Evolutionary conservation across 2,888 invertebrate species (phyloP), one percentile per base, ranked within the genome.

Genomic region (Leucophenga maculata): DNA sequence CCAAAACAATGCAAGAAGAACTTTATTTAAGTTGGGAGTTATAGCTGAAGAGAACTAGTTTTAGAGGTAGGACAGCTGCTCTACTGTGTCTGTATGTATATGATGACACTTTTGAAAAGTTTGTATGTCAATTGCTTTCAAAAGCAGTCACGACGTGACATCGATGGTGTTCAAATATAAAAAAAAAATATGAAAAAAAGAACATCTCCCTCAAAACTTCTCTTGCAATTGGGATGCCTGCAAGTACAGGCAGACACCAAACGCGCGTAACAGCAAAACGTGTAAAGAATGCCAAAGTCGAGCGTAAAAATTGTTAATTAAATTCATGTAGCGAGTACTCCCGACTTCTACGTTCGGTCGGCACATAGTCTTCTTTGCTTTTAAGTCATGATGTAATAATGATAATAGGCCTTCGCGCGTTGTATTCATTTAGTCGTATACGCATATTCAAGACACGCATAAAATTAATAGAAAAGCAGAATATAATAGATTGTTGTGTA

Each of bases 21-120:
- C 67, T 64, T 50, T 32, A 64, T 52, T 18, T 18, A 52, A 20
- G 20, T 20, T n/a, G 54, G 16, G 22, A 55, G 55, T 20, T 20
- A 55, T 22, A 26, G 26, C 55, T 3, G 16, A 9, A 55, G 26
- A 55, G 8, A 22, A 11, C 1, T 14, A 3, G 14, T n/a, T 3
- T 48, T 48, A 48, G 59, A 39, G 32, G n/a, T 11, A 20, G 20
- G 44, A 1, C 46, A 39, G 39, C 44, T 64, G 64, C n/a, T 60
- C 13, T 60, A 22, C 16, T 60, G 39, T 44, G 32, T 32, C 59
- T n/a, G n/a, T 59, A 18, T 18, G 60, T 31, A 39, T 32, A 32
- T 16, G 68, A 75, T 70, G 39, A 77, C 70, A 74, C 74, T 72
- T 74, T 77, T 67, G 74, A 76, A 78, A 78, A 76, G 71, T 22